Conservation (phyloP, 2,113 vertebrate genomes). For the Limanda limanda region DNA sequence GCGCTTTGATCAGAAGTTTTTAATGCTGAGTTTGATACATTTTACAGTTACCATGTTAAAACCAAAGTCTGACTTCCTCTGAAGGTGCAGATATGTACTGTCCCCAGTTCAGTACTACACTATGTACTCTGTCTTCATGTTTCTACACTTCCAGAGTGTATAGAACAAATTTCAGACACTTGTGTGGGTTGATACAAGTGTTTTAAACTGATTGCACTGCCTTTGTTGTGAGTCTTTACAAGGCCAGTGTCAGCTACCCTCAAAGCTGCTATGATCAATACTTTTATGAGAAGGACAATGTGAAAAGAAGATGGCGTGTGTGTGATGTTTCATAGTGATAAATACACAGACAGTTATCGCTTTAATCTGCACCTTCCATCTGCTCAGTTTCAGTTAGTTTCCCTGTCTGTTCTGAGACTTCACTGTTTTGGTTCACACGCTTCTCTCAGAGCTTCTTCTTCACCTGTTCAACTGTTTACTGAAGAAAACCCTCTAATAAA, state of each 20-base stretch:
- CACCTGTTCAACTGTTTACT: not conserved
- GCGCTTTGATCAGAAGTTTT: conserved; percentile 12
- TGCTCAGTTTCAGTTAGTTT: not conserved
- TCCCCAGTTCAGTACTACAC: not conserved
- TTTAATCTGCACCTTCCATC: not conserved
- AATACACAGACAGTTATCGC: not conserved
- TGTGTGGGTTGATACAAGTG: not conserved
- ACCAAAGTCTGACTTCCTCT: not conserved
- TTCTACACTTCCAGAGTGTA: not conserved
- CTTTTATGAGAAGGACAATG: too few species aligned
- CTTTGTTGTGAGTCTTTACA: not conserved
- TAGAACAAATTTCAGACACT: too few species aligned
- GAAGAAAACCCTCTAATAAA: not conserved
- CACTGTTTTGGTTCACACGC: not conserved
- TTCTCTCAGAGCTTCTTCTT: not conserved
- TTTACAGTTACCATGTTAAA: not conserved
- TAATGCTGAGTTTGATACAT: not conserved
- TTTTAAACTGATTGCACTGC: too few species aligned
- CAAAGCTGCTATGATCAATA: too few species aligned
- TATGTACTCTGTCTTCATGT: not conserved
- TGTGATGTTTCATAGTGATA: too few species aligned
- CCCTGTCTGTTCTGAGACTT: too few species aligned
- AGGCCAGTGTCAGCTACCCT: too few species aligned
- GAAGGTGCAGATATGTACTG: not conserved
- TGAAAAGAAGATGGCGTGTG: too few species aligned